These are phyloP conservation scores for Paradoxurus hermaphroditus DNA, from an alignment of 2,113 vertebrate genomes.

Conservation along the genomic window DNA sequence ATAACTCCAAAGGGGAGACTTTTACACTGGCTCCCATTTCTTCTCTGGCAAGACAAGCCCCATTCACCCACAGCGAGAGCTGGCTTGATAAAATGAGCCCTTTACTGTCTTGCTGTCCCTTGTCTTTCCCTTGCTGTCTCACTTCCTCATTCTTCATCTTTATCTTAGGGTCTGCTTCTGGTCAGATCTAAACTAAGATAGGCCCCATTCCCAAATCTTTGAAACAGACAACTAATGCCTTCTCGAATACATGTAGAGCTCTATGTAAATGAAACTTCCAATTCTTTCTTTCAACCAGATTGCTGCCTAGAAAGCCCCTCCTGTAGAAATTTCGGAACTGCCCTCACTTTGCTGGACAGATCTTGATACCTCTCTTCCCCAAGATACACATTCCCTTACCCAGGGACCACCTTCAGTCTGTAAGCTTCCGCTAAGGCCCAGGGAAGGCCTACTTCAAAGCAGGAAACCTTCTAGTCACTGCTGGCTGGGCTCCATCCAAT, in stretches of 20 bases:
- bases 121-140: neutral
- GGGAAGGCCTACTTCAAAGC: neutral
- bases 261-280: neutral
- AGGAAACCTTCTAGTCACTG: slow-evolving; percentile 15
- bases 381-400: neutral
- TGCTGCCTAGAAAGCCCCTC: neutral
- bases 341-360: neutral
- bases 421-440: neutral
- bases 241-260: neutral
- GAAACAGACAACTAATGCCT: neutral
- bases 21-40: neutral
- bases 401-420: neutral
- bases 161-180: neutral
- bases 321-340: neutral
- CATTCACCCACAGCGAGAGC: too few species aligned
- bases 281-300: neutral
- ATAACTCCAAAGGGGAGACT: neutral
- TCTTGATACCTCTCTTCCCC: neutral
- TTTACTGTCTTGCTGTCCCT: neutral
- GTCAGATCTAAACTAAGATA: neutral
- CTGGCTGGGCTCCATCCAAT: neutral
- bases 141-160: neutral
- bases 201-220: neutral
- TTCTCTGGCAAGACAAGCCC: neutral
- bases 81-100: neutral